Base-by-base conservation (phyloP, 2,797 vertebrate genomes). In the Lacerta viridis region DNA sequence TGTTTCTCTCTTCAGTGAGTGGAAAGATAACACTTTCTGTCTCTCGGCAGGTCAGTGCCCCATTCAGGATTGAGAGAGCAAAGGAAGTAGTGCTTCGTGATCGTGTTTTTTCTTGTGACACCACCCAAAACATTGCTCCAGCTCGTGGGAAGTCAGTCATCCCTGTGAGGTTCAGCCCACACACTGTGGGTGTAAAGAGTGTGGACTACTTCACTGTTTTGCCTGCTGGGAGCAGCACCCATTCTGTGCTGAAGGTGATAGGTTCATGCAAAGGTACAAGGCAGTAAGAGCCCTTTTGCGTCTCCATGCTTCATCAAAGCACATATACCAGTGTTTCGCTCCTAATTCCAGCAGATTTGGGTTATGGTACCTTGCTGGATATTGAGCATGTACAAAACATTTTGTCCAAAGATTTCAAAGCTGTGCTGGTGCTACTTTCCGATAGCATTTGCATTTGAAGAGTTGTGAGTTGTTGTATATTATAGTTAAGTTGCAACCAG, bases 241-340 rank as follows among this genome's bases (percentile, higher is more conserved):
- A 96, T 94, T 95, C 96, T 11, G 86, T 96, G 79, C 95, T 99
- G 90, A 99, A 98, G 96, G 96, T 99, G 80, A 95, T 85, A 55
- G 99, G 99, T 88, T 96, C 90, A 39, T 98, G 98, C 91, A 94
- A 93, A 97, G 99, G 99, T 99, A 97, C 66, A 41, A 84, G 33
- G 3, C 61, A 76, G 6, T 18, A 61, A 86, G 84, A 92, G 9
- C 39, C 5, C 59, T 61, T 84, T 84, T 33, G 27, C 15, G 33
- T 79, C 66, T 43, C 36, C 25, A 7, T 74, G 50, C 66, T 74
- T 46, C n/a, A 64, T 27, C 20, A 72, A 80, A 80, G n/a, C 55
- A 83, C 27, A 36, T 36, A 5, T 75, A 3, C 17, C 64, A 18
- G 20, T 68, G 46, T 64, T 27, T 88, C 7, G n/a, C 18, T 84